Evolutionary conservation across 2,113 vertebrate species (phyloP), one percentile per base, ranked within the genome.

Genomic region (Synodontis membranacea): DNA sequence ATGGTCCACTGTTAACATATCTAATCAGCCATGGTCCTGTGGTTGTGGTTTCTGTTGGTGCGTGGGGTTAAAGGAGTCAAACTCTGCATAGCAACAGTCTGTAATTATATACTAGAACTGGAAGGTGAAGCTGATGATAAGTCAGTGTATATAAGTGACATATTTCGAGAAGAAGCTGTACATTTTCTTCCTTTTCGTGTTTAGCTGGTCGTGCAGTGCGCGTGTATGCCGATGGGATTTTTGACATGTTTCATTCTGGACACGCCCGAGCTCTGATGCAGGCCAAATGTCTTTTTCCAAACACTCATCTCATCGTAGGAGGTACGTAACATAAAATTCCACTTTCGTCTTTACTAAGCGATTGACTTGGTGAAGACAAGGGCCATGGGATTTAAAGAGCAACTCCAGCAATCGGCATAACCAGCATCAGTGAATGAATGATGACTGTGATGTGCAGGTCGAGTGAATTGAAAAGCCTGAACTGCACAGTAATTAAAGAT

Each of bases 261-360:
- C 98, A 99, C 11, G 98, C 98, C 91, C 96, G 98, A 82, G 98
- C 98, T 48, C 95, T 99, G 90, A 99, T 99, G 98, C 98, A 99
- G 93, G 98, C 98, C 0, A 99, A 99, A 94, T 95, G 96, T 91
- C 98, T 99, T 90, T 99, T 99, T 91, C 98, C 98, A 85, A 99
- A 99, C 90, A 99, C 98, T 19, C 97, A 99, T 92, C 97, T 99
- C 93, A 99, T 99, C 70, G 98, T 99, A 0, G 98, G 98, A 92
- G 97, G 98, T 98, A 94, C 96, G 96, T 78, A 42, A 12, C 25
- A 0, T 82, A 15, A 60, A 52, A 79, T 8, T 11, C 31, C 19
- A 52, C 15, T n/a, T 78, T 50, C n/a, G 23, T n/a, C 39, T 42
- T 74, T 15, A 1, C 34, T 31, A 31, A 64, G 28, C 14, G 28